Conservation (phyloP, 2,888 invertebrate species). For the Suillia variegata region DNA sequence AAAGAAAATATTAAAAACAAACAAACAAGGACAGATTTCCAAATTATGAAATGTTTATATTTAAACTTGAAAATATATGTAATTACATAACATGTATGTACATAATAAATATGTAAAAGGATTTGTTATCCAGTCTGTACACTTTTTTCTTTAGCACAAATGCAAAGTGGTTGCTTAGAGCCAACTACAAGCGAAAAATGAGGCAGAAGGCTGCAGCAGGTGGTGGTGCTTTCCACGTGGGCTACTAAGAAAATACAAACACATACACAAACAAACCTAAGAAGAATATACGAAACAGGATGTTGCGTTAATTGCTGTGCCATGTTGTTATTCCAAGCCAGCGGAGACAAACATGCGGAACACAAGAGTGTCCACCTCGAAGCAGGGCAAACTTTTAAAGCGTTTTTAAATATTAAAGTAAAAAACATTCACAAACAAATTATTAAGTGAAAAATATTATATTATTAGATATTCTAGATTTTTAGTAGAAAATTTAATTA, state of each 20-base stretch:
- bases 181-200: constrained; percentile 14
- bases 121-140: not conserved
- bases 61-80: too few relatives aligned
- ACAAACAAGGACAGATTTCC: too few relatives aligned
- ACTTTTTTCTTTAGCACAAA: not conserved
- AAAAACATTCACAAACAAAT: not conserved
- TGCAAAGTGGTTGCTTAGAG: constrained; percentile 19
- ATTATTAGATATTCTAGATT: too few relatives aligned
- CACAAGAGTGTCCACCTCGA: not conserved
- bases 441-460: too few relatives aligned
- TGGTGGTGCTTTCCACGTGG: too few relatives aligned
- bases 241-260: too few relatives aligned
- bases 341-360: not conserved
- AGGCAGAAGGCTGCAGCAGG: too few relatives aligned
- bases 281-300: constrained; percentile 9
- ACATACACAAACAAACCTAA: not conserved
- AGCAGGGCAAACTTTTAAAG: too few relatives aligned
- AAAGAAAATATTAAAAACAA: too few relatives aligned
- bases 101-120: not conserved
- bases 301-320: constrained; percentile 18
- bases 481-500: not conserved
- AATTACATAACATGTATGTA: too few relatives aligned
- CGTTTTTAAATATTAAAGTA: too few relatives aligned
- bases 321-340: constrained; percentile 7
- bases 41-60: too few relatives aligned